phyloP scores from a whole-genome alignment of 2,888 invertebrate species.

The Nematopogon swammerdamellus region DNA sequence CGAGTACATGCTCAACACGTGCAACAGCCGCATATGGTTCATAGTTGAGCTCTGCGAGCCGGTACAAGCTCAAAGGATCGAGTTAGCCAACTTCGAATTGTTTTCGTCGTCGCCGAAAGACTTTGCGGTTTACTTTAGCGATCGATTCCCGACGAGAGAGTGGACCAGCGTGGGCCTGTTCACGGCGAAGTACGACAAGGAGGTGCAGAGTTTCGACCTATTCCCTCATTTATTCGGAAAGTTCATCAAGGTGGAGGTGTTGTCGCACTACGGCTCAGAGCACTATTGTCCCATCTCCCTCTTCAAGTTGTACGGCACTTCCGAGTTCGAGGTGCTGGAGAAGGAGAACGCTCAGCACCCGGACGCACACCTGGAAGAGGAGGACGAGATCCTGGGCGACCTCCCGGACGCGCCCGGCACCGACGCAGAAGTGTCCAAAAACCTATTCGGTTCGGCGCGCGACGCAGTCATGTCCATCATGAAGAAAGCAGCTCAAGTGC shows the following conservation, averaged over 20 bases:
- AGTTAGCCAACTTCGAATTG: slow-evolving; percentile 95
- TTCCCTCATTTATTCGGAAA: slow-evolving; percentile 82
- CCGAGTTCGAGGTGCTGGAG: slow-evolving; percentile 86
- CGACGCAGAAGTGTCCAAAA: slow-evolving; percentile 56
- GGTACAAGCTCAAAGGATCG: slow-evolving; percentile 91
- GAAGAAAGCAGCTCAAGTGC: slow-evolving; percentile 84
- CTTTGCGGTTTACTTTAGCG: slow-evolving; percentile 83
- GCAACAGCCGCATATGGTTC: slow-evolving; percentile 91
- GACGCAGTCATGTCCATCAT: slow-evolving; percentile 91
- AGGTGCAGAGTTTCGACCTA: slow-evolving; percentile 81
- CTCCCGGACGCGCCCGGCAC: slow-evolving; percentile 38
- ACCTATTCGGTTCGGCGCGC: slow-evolving; percentile 81
- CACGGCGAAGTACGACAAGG: slow-evolving; percentile 81
- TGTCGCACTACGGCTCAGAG: slow-evolving; percentile 93
- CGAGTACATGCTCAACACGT: slow-evolving; percentile 97
- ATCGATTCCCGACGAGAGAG: slow-evolving; percentile 86
- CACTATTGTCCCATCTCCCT: slow-evolving; percentile 98
- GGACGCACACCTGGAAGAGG: slow-evolving; percentile 60
- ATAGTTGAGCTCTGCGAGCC: slow-evolving; percentile 97
- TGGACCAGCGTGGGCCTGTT: slow-evolving; percentile 90
- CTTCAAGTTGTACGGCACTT: slow-evolving; percentile 90
- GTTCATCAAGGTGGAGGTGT: slow-evolving; percentile 86
- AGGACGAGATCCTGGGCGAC: slow-evolving; percentile 62
- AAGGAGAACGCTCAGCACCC: slow-evolving; percentile 69
- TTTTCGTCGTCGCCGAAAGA: slow-evolving; percentile 96